phyloP scores from a whole-genome alignment of 2,888 invertebrate genomes.

The Lithophane socia region DNA sequence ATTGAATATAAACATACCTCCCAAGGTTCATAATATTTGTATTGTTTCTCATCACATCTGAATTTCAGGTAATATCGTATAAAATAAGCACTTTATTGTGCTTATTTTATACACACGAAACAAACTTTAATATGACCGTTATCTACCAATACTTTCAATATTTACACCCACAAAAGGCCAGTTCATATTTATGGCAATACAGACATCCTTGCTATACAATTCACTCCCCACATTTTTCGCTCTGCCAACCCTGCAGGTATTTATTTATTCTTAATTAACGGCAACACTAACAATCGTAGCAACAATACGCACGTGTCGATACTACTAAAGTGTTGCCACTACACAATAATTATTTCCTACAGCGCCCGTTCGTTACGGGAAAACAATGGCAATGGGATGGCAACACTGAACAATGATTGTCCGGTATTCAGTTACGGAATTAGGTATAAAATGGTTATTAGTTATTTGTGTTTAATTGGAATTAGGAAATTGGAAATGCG shows the following conservation, averaged over 20 bases:
- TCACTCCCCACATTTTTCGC: constrained; percentile 36
- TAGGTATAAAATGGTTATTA: constrained; percentile 68
- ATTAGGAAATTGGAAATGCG: constrained; percentile 24
- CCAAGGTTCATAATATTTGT: neutral
- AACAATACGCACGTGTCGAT: constrained; percentile 78
- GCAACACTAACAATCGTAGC: constrained; percentile 61
- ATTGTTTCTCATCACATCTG: neutral
- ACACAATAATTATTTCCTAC: constrained; percentile 89
- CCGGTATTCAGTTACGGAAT: constrained; percentile 69
- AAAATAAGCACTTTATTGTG: neutral
- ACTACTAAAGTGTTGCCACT: constrained; percentile 85
- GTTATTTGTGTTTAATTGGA: constrained; percentile 53
- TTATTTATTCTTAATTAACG: constrained; percentile 68
- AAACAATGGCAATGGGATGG: constrained; percentile 80
- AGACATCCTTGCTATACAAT: constrained; percentile 9
- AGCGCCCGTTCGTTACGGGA: constrained; percentile 76
- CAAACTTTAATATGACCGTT: neutral
- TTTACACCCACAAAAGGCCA: constrained; percentile 1
- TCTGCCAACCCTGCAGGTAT: constrained; percentile 50
- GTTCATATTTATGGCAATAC: constrained; percentile 4
- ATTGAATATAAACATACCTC: neutral
- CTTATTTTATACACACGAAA: neutral
- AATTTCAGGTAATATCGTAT: constrained; percentile 8
- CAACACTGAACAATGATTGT: constrained; percentile 82
- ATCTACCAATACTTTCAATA: constrained; percentile 11